Conservation (phyloP, 1,140 invertebrate genomes). For the Chrysopa pallens region DNA sequence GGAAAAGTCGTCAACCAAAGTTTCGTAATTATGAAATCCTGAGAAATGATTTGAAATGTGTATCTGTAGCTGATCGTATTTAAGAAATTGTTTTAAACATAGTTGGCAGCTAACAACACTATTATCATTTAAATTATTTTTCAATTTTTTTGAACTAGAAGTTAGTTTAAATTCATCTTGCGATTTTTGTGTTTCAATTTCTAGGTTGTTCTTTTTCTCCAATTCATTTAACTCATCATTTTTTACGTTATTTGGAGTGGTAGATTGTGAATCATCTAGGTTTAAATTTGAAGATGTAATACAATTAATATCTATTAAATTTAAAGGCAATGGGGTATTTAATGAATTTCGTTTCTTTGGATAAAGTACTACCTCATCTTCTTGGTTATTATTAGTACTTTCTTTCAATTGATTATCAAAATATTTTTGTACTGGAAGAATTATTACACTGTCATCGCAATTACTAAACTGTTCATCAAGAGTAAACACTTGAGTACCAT, state of each 20-base stretch:
- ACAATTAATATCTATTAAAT: no score
- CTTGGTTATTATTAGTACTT: not conserved
- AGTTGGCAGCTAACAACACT: not conserved
- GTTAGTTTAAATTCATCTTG: no score
- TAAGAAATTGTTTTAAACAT: not conserved
- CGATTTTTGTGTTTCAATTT: no score
- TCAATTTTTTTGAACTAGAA: no score
- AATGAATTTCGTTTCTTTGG: no score
- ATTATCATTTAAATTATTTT: no score
- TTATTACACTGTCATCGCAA: not conserved
- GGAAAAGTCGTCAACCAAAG: not conserved
- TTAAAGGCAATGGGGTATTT: no score
- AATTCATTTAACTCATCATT: no score
- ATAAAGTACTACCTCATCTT: not conserved
- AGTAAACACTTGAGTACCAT: not conserved
- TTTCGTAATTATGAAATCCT: not conserved
- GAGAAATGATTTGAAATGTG: not conserved
- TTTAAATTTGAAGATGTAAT: no score
- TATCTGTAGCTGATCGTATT: not conserved
- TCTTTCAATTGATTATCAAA: not conserved
- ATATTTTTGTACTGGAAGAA: not conserved
- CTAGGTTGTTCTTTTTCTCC: no score
- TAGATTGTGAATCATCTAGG: no score
- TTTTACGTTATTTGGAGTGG: no score
- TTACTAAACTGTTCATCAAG: not conserved